Evolutionary conservation across 2,888 invertebrate species (phyloP), one percentile per base, ranked within the genome.

Genomic region (Diadegma fenestrale): DNA sequence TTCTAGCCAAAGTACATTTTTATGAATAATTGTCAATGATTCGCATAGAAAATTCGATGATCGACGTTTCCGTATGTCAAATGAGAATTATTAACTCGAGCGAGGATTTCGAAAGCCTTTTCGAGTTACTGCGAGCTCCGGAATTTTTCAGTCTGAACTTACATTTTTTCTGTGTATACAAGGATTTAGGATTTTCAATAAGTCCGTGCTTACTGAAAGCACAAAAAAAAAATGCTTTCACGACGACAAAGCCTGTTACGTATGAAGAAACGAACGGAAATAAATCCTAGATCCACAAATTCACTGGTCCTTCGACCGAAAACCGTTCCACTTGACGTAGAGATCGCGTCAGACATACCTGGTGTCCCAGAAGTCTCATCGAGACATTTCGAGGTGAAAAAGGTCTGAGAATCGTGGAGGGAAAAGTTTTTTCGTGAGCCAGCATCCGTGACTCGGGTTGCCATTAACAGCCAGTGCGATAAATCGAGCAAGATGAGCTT

Each of bases 311-410:
- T 30, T 69, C 48, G 48, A 22, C 48, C 33, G 30, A 69, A 51
- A 69, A 69, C 48, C 33, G 69, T 69, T 69, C 48, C 69, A 69
- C 48, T 69, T 69, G 45, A 69, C 69, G 48, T 51, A n/a, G 48
- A 48, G n/a, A 26, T 37, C 37, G 30, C 48, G 45, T 48, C 26
- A 33, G 10, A 69, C 48, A 4, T 63, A 48, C 48, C 8, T 8
- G 26, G 68, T 51, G 51, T 51, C 19, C 17, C 6, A 22, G 22
- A 54, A 51, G 33, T 58, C 10, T 22, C 72, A 14, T 30, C 10
- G 3, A 22, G 10, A 54, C n/a, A 30, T 14, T 30, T n/a, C n/a
- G 5, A 58, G 54, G 14, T 14, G 10, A 58, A 58, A 26, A 8
- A 22, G 14, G 26, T 26, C 26, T 12, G 12, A 14, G 7, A 58